phyloP scores from a whole-genome alignment of 2,113 vertebrate genomes.

The Octodon degus region DNA sequence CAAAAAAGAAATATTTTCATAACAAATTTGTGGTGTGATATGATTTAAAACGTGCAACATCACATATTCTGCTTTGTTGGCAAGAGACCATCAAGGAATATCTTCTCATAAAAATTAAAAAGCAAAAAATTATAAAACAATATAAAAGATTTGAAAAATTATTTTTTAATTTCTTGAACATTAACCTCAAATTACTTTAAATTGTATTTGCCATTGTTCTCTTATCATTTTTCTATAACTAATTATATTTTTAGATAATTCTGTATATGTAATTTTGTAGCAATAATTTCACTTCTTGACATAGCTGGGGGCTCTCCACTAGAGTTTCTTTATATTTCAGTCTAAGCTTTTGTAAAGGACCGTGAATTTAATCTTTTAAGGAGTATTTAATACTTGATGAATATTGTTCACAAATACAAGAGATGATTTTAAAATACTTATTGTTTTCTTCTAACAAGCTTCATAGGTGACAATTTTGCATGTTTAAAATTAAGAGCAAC shows the following conservation, averaged over 20 bases:
- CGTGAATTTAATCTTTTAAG: background rate
- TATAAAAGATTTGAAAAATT: background rate
- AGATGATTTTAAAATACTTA: background rate
- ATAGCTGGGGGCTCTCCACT: background rate
- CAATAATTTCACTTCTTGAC: background rate
- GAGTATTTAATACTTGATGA: background rate
- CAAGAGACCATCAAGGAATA: background rate
- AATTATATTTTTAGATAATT: background rate
- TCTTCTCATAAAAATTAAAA: background rate
- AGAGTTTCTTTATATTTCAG: background rate
- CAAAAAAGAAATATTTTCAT: background rate
- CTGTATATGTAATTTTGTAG: background rate
- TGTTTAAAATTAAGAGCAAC: background rate
- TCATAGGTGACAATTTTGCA: background rate
- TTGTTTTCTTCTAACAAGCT: background rate
- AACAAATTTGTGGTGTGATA: background rate
- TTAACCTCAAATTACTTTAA: background rate
- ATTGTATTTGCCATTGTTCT: background rate
- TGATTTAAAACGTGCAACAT: background rate
- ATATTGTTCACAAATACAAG: background rate
- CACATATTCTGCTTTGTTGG: background rate
- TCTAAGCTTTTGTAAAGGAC: background rate
- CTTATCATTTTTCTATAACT: background rate
- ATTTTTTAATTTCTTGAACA: background rate
- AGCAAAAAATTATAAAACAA: background rate